Base-by-base conservation (phyloP, 2,888 invertebrate genomes). In the Acholoe squamosa region DNA sequence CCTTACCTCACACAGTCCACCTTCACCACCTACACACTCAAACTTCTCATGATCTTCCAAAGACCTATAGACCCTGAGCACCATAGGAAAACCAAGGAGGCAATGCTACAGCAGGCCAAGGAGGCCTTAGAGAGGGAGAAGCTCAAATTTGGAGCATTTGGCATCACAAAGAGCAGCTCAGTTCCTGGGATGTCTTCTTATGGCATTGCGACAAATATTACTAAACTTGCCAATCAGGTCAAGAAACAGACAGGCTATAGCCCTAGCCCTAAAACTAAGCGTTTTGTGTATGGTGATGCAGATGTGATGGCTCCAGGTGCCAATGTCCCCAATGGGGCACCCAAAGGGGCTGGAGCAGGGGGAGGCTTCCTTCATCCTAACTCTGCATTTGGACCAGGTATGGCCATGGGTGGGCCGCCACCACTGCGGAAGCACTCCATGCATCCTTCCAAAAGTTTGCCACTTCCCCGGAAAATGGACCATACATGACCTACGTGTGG, bases 11-110 rank as follows among this genome's bases (percentile, higher is more conserved):
- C 91, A 19, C 92, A 92, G 84, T 92, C 92, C 19, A 91, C 90
- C 43, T 92, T 92, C 89, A 92, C 91, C 25, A 92, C 89, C 34
- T 92, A 92, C 91, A 92, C 92, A 28, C 92, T 93, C 91, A 93
- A 93, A 88, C 89, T 93, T 28, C 91, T 94, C 61, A 86, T 94
- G 89, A 92, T 94, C 86, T 94, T 94, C 91, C 94, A 94, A 92
- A 91, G 93, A 33, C 90, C 77, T 10, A 89, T 91, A 31, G 43
- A 33, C 10, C 28, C 31, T 19, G 77, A 77, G 54, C 90, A 90
- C 54, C 90, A 80, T 7, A 22, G 25, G 33, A 22, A 22, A 0
- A 90, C 80, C 86, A 86, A 86, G 54, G 86, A 52, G 28, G 28
- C 22, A 19, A 51, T 52, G 52, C 7, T 54, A 16, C 54, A 86